These are phyloP conservation scores for Harpalus rubripes DNA, from an alignment of 2,888 invertebrate genomes.

Conservation along the genomic window DNA sequence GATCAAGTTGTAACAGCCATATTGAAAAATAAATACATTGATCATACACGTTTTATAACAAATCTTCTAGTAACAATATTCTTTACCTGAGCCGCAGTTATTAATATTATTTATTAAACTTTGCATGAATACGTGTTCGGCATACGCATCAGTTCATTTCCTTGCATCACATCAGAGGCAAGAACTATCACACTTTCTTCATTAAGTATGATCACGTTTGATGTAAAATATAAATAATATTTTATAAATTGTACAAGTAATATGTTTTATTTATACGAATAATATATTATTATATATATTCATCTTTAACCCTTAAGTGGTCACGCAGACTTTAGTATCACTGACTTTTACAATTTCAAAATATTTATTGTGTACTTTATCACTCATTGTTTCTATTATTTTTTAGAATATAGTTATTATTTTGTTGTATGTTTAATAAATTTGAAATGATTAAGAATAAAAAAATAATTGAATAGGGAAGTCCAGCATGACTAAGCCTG, in stretches of 20 bases:
- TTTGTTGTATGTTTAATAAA: too few species aligned
- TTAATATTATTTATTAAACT: constrained; percentile 53
- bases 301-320: constrained; percentile 30
- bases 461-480: too few species aligned
- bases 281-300: constrained; percentile 55
- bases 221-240: constrained; percentile 65
- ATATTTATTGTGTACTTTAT: constrained; percentile 6
- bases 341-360: background rate
- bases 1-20: constrained; percentile 66
- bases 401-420: too few species aligned
- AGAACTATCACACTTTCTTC: constrained; percentile 66
- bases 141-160: constrained; percentile 33
- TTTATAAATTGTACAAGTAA: constrained; percentile 61
- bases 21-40: constrained; percentile 64
- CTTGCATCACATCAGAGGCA: constrained; percentile 58
- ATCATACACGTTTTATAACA: constrained; percentile 61
- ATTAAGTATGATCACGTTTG: constrained; percentile 67
- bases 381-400: too few species aligned
- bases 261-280: constrained; percentile 59
- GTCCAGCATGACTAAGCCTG: too few species aligned
- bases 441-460: too few species aligned
- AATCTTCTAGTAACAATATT: constrained; percentile 53
- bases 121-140: constrained; percentile 43
- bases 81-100: constrained; percentile 50
- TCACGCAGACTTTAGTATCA: background rate